phyloP scores from a whole-genome alignment of 1,140 invertebrate genomes.

The Zaprionus ornatus region DNA sequence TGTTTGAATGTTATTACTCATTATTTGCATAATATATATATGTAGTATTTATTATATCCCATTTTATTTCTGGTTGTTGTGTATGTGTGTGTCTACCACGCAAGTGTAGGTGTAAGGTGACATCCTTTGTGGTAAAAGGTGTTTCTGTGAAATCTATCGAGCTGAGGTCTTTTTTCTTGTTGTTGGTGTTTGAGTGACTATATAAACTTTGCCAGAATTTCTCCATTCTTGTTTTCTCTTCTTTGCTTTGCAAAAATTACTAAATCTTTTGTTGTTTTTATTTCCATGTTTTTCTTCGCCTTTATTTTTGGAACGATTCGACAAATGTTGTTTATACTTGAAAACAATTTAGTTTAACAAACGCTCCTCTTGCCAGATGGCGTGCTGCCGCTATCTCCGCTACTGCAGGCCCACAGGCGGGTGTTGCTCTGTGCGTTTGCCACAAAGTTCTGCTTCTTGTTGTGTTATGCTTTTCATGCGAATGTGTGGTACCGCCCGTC shows the following conservation, averaged over 20 bases:
- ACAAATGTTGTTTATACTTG: constrained; percentile 55
- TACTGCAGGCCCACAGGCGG: constrained; percentile 34
- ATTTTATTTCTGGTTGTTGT: constrained; percentile 74
- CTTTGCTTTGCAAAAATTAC: constrained; percentile 70
- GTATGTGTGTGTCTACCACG: constrained; percentile 53
- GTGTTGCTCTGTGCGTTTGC: constrained; percentile 7
- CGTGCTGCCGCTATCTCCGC: constrained; percentile 23
- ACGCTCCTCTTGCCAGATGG: constrained; percentile 48
- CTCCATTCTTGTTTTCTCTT: neutral
- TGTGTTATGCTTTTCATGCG: constrained; percentile 13
- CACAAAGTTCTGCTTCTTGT: constrained; percentile 17
- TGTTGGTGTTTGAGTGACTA: constrained; percentile 53
- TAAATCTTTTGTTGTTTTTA: constrained; percentile 34
- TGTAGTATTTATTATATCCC: constrained; percentile 83
- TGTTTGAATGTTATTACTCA: constrained; percentile 83
- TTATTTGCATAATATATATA: constrained; percentile 82
- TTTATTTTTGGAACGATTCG: constrained; percentile 71
- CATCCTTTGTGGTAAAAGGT: no score
- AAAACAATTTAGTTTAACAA: constrained; percentile 49
- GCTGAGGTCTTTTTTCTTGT: constrained; percentile 30
- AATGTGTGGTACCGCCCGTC: constrained; percentile 42
- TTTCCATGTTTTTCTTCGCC: constrained; percentile 45
- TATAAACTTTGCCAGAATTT: constrained; percentile 72
- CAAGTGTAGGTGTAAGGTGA: constrained; percentile 34
- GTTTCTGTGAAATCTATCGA: constrained; percentile 33